Evolutionary conservation across 1,140 invertebrate species (phyloP).

Genomic region (Drosophila eugracilis): DNA sequence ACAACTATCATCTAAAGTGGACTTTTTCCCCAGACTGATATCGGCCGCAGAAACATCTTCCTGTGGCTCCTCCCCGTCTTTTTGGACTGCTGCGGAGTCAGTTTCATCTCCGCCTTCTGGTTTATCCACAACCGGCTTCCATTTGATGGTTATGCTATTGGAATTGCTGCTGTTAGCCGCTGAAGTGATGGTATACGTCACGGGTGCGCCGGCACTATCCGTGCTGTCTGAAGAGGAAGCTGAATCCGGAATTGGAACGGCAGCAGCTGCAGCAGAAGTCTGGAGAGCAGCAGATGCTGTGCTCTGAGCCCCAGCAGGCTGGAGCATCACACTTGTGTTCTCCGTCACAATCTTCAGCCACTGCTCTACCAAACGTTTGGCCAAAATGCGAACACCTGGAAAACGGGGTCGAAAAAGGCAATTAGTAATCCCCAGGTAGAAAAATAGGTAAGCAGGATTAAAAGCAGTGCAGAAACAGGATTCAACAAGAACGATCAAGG

Average conservation of each 20-base stretch:
- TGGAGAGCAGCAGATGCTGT: constrained; percentile 4
- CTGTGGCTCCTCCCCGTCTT: constrained; percentile 16
- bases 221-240: constrained; percentile 61
- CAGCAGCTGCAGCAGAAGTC: constrained; percentile 2
- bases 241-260: constrained; percentile 20
- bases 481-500: background rate
- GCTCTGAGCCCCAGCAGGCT: constrained; percentile 4
- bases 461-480: background rate
- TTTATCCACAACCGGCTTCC: constrained; percentile 84
- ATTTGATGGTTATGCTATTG: constrained; percentile 87
- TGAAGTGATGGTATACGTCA: constrained; percentile 66
- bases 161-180: constrained; percentile 64
- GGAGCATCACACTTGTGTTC: constrained; percentile 39
- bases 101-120: constrained; percentile 47
- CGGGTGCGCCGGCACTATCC: constrained; percentile 44
- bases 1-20: constrained; percentile 74
- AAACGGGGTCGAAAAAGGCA: constrained; percentile 33
- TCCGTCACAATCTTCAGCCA: constrained; percentile 94
- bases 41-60: constrained; percentile 26
- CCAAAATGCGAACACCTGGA: constrained; percentile 89
- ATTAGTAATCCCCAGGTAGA: constrained; percentile 35
- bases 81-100: constrained; percentile 39
- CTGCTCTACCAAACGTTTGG: constrained; percentile 93
- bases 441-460: background rate
- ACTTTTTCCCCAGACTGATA: constrained; percentile 46